Evolutionary conservation across 2,797 vertebrate species (phyloP), one percentile per base, ranked within the genome.

Genomic region (Myripristis jacobus): DNA sequence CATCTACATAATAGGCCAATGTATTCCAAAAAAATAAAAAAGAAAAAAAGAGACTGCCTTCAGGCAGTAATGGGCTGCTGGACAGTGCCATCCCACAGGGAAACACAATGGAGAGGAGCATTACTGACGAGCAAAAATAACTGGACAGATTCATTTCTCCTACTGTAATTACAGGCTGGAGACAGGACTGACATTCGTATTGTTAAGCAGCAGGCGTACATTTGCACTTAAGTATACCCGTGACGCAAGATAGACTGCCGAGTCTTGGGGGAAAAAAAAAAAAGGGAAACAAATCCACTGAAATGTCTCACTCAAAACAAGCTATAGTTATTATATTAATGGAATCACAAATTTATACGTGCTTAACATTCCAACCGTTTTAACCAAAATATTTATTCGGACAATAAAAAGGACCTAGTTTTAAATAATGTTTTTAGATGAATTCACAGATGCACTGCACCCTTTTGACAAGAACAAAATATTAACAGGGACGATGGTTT

Each of bases 51-150:
- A 12, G 38, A 83, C 73, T 73, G 80, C 72, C 81, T 83, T 88
- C 70, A 87, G 76, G 75, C 71, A 77, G 79, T 88, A 92, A 91
- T 88, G 90, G 88, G 79, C 81, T 91, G 89, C 85, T 84, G 87
- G 88, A 87, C 87, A 87, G 79, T 53, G 68, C 83, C 73, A 84
- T 89, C 90, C 92, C 82, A 85, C 79, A 44, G 85, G 85, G 87
- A 91, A 80, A 80, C 84, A 91, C 89, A 89, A 92, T 88, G 77
- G 85, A 87, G 82, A 80, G 81, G 83, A 87, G 87, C 88, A 89
- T 92, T 92, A 91, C 82, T 73, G 87, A 91, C 86, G 84, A 83
- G 81, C 82, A 81, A 79, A 85, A 92, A 93, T 89, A 93, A 92
- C 79, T 66, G 77, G 87, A 88, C 84, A 85, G 84, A 91, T 89